Evolutionary conservation across 2,888 invertebrate species (phyloP), one percentile per base, ranked within the genome.

Genomic region (Diaperis boleti): DNA sequence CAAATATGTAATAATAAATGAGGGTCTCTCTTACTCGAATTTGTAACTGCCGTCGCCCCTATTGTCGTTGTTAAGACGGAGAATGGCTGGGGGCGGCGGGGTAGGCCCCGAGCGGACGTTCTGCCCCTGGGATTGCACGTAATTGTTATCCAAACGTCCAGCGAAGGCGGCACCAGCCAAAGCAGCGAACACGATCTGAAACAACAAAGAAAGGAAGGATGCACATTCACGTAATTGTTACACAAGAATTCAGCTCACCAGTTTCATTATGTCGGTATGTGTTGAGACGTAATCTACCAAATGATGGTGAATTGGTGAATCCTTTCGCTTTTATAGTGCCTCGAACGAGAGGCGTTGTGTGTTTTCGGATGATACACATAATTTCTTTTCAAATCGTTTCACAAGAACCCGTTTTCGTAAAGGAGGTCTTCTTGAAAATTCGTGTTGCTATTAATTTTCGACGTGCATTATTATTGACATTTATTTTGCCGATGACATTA

Each of bases 11-110:
- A n/a, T n/a, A n/a, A n/a, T n/a, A n/a, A n/a, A n/a, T n/a, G 18
- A 83, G 5, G 35, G 3, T 26, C 45, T 39, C 44, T 82, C 85
- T 81, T 79, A 85, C 85, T 85, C 85, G 63, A 85, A 85, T 68
- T 83, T 85, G 70, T 84, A 85, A 69, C 84, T 84, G 59, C 85
- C 85, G 74, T 85, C 85, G 64, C 84, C 80, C 73, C 84, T 84
- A 83, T 85, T 85, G 79, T 85, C 85, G 69, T 83, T 85, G 20
- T 84, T 84, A 56, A 85, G 74, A 31, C 84, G 81, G 50, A 85
- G 74, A 66, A 85, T 85, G 7, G 85, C 85, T 69, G 85, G 82
- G 5, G 84, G 83, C 74, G 85, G 84, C 3, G 84, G 82, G 15
- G 83, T 83, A 11, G 84, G 52, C 13, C 52, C 52, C 2, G 52